Evolutionary conservation across 2,888 invertebrate genomes (phyloP).

Genomic region (Nesidiocoris tenuis): DNA sequence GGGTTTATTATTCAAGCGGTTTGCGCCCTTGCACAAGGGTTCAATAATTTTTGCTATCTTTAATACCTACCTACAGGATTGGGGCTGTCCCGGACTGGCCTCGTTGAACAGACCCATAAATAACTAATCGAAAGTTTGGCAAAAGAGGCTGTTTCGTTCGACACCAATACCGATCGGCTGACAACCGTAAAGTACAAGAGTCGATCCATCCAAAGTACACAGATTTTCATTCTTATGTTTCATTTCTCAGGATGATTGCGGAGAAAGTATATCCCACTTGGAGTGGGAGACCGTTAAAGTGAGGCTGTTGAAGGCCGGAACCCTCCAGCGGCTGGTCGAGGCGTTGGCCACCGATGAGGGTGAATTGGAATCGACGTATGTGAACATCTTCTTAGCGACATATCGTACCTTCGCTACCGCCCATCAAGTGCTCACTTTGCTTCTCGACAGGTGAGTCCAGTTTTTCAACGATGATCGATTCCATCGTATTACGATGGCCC

Average conservation of each 20-base stretch:
- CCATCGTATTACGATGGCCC: too few relatives aligned
- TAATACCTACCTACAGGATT: too few relatives aligned
- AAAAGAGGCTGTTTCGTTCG: too few relatives aligned
- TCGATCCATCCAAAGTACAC: too few relatives aligned
- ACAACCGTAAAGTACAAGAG: too few relatives aligned
- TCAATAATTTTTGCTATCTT: too few relatives aligned
- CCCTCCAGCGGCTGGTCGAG: conserved; percentile 89
- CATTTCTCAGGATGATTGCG: conserved; percentile 80
- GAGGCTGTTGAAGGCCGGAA: conserved; percentile 93
- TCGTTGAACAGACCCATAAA: too few relatives aligned
- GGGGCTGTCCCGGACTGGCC: too few relatives aligned
- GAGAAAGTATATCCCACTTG: conserved; percentile 84
- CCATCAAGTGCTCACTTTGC: conserved; percentile 76
- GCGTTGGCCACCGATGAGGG: conserved; percentile 91
- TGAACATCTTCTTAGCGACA: conserved; percentile 95
- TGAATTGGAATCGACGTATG: conserved; percentile 94
- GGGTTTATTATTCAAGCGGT: not conserved
- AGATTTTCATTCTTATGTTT: too few relatives aligned
- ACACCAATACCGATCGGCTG: too few relatives aligned
- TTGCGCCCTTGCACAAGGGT: not conserved
- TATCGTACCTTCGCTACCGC: conserved; percentile 89
- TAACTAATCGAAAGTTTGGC: too few relatives aligned
- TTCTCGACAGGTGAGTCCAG: conserved; percentile 60
- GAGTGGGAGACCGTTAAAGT: conserved; percentile 99
- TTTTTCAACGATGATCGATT: not conserved